Evolutionary conservation across 2,888 invertebrate genomes (phyloP).

Genomic region (Crocallis elinguaria): DNA sequence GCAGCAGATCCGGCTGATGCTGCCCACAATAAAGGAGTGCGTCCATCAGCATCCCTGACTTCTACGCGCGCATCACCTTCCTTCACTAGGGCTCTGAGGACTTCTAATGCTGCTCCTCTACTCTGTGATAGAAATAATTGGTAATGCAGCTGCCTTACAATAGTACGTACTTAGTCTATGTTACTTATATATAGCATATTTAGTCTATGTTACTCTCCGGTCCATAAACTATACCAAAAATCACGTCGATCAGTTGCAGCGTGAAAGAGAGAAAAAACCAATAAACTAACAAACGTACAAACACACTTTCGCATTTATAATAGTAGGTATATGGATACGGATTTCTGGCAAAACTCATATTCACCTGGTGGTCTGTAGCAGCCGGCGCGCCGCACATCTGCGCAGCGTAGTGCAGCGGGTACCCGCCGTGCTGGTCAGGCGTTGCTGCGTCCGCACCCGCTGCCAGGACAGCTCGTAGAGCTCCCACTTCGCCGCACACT

Average conservation of each 20-base stretch:
- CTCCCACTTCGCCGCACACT: slow-evolving; percentile 97
- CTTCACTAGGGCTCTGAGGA: slow-evolving; percentile 90
- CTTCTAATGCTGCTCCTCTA: slow-evolving; percentile 89
- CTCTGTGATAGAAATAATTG: slow-evolving; percentile 49
- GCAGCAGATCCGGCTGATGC: slow-evolving; percentile 98
- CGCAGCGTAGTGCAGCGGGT: slow-evolving; percentile 98
- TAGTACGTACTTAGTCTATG: too few relatives aligned
- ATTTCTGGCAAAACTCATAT: too few relatives aligned
- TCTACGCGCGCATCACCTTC: slow-evolving; percentile 92
- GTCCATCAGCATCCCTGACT: slow-evolving; percentile 95
- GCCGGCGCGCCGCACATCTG: slow-evolving; percentile 96
- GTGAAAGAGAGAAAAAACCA: too few relatives aligned
- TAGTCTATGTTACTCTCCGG: too few relatives aligned
- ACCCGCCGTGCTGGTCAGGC: slow-evolving; percentile 97
- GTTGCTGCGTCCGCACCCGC: slow-evolving; percentile 95
- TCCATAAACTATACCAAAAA: too few relatives aligned
- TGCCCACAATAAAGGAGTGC: slow-evolving; percentile 98
- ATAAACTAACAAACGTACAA: too few relatives aligned
- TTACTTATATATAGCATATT: too few relatives aligned
- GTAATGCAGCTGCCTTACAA: too few relatives aligned
- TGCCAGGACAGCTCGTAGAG: slow-evolving; percentile 92
- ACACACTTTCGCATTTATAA: too few relatives aligned
- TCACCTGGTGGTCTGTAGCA: slow-evolving; percentile 83
- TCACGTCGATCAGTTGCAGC: too few relatives aligned
- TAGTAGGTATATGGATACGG: too few relatives aligned